Percentiles rank a stretch among this genome's conserved stretches.
phyloP scores from a whole-genome alignment of 1,140 invertebrate genomes.

The Lordiphosa stackelbergi region DNA sequence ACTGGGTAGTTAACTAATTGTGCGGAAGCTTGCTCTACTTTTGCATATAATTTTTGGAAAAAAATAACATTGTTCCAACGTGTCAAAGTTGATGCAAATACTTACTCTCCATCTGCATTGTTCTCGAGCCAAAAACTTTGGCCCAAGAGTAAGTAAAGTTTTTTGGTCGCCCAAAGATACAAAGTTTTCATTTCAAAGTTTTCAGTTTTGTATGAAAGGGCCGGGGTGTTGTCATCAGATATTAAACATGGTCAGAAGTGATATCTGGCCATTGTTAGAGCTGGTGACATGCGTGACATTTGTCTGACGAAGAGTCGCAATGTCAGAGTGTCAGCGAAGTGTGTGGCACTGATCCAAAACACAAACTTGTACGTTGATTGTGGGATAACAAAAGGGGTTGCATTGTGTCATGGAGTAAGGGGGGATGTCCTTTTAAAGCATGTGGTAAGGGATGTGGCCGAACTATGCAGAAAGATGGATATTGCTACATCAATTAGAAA shows the following conservation, averaged over 20 bases:
- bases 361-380: constrained; percentile 26
- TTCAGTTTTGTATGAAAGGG: constrained; percentile 22
- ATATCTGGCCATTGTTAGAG: constrained; percentile 56
- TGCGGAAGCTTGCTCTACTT: constrained; percentile 63
- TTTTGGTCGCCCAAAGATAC: constrained; percentile 33
- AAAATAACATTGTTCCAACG: constrained; percentile 17
- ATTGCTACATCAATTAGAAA: too few relatives aligned
- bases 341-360: constrained; percentile 35
- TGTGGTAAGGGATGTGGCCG: too few relatives aligned
- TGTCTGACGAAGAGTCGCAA: constrained; percentile 26
- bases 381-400: constrained; percentile 34
- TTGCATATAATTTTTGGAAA: constrained; percentile 15
- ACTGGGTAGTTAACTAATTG: constrained; percentile 54
- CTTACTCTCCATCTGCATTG: constrained; percentile 31
- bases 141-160: constrained; percentile 64
- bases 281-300: constrained; percentile 59
- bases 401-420: neutral
- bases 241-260: constrained; percentile 37
- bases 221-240: constrained; percentile 19
- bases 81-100: constrained; percentile 62
- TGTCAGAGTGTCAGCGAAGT: constrained; percentile 33
- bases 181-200: constrained; percentile 54
- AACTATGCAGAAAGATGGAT: too few relatives aligned
- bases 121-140: constrained; percentile 47
- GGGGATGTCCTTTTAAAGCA: too few relatives aligned